Base-by-base conservation (phyloP, 2,797 vertebrate genomes). In the Sardinella longiceps region DNA sequence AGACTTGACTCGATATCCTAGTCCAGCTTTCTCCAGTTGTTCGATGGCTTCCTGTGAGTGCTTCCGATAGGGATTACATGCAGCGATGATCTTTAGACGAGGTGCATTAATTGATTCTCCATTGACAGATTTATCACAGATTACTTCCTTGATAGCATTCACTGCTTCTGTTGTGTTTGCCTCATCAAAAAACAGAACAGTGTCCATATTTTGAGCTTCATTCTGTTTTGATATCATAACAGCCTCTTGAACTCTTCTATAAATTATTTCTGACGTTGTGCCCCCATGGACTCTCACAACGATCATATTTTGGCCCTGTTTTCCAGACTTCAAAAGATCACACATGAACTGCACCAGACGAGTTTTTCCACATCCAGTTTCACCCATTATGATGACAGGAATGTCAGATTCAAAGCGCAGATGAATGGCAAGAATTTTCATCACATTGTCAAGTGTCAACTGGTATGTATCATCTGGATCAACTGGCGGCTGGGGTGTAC, bases 321-420 rank as follows among this genome's bases (percentile, higher is more conserved):
- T 0, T 0, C 2, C 56, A 11, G 85, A 85, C 0, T 91, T 93
- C 77, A 91, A 91, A 48, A 97, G 81, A 80, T 92, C 89, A 39
- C 96, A 96, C 37, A 97, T 91, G 48, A 95, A 96, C 46, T 90
- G 93, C 15, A 96, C 92, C 25, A 96, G 93, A 5, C 95, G 92
- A 20, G 96, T 96, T 82, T 96, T 97, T 48, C 96, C 96, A 5
- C 96, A 97, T 88, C 96, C 96, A 0, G 96, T 97, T 89, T 97
- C 96, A 25, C 96, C 96, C 96, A 97, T 96, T 88, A 97, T 91
- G 53, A 97, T 90, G 0, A 97, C 96, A 0, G 96, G 96, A 87
- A 97, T 97, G 81, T 94, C 90, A 28, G 95, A 97, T 0, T 96
- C 91, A 92, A 97, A 95, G 0, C 96, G 89, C 95, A 97, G 95